Evolutionary conservation across 2,113 vertebrate genomes (phyloP).

Genomic region (Apaloderma vittatum): DNA sequence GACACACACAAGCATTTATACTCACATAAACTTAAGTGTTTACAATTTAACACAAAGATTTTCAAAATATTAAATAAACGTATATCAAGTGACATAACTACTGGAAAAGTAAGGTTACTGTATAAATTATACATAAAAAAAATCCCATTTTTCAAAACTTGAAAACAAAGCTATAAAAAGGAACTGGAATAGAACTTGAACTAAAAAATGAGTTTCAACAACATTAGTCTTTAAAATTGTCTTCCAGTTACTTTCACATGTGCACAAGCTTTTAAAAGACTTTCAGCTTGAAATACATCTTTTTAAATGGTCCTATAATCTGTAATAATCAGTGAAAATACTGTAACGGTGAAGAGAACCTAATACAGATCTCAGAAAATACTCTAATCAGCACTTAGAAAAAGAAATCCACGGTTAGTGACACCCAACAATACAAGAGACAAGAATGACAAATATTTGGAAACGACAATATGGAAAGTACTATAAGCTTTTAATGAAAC

Average conservation of each 20-base stretch:
- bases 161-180: background rate
- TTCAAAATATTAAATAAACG: background rate
- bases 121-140: background rate
- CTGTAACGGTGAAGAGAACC: background rate
- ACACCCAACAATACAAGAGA: background rate
- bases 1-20: background rate
- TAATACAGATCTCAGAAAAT: background rate
- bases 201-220: background rate
- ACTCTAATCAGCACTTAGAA: background rate
- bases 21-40: background rate
- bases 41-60: background rate
- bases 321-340: background rate
- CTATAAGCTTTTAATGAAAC: background rate
- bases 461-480: background rate
- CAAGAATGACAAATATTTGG: background rate
- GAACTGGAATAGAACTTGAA: background rate
- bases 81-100: background rate
- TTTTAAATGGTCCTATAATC: background rate
- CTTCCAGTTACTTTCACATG: background rate
- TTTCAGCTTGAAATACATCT: background rate
- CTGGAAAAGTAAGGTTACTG: background rate
- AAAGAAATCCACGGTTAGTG: background rate
- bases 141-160: background rate
- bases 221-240: background rate
- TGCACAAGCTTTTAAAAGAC: background rate